phyloP scores from a whole-genome alignment of 64 coral and sea anemone species.

The Stylophora pistillata region DNA sequence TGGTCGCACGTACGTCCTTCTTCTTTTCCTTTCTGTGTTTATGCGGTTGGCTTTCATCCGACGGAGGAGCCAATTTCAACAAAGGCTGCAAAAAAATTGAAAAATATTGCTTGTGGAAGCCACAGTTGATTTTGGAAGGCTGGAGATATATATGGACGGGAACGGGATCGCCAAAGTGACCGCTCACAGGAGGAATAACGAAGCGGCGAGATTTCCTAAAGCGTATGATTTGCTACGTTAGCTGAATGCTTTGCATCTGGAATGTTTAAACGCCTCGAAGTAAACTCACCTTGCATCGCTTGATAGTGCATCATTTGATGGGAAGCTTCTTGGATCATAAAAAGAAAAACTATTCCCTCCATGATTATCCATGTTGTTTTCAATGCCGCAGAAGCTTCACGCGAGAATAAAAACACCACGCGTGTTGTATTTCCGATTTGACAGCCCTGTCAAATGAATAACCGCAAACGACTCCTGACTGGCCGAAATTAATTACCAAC shows the following conservation, averaged over 20 bases:
- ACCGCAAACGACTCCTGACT: too few species aligned
- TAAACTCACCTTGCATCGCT: conserved; percentile 17
- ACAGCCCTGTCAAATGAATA: too few species aligned
- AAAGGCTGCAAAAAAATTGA: too few species aligned
- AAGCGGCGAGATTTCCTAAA: neutral
- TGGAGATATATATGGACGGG: neutral
- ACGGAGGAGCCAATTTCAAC: too few species aligned
- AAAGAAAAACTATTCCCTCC: neutral
- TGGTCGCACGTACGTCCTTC: too few species aligned
- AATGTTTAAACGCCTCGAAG: neutral
- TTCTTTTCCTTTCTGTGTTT: too few species aligned
- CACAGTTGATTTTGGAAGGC: conserved; percentile 6
- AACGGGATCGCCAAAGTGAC: neutral
- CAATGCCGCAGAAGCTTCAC: too few species aligned
- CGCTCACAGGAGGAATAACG: too few species aligned
- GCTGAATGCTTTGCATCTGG: conserved; percentile 16
- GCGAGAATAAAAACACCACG: too few species aligned
- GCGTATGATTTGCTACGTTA: neutral
- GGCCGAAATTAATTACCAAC: too few species aligned
- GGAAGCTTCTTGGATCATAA: neutral
- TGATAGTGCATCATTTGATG: neutral
- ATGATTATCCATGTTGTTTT: neutral
- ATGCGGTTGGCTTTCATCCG: too few species aligned
- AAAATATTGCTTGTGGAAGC: conserved; percentile 5
- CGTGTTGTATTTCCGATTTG: too few species aligned